Conservation (phyloP, 2,113 vertebrate genomes). For the Pristiophorus japonicus region DNA sequence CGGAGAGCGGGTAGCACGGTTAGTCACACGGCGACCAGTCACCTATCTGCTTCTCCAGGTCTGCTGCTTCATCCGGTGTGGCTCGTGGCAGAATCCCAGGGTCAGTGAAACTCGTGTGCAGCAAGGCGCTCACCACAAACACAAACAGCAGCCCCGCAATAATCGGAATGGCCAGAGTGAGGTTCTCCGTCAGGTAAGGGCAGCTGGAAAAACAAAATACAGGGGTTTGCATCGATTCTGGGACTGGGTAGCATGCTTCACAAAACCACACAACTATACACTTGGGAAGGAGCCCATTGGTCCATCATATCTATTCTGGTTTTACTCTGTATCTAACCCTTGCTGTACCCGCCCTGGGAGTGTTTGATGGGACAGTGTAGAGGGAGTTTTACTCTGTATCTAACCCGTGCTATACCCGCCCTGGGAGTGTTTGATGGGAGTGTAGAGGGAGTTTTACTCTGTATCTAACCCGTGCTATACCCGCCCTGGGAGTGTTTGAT, state of each 20-base stretch:
- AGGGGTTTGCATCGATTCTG: neutral
- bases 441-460: neutral
- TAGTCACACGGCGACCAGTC: constrained; percentile 42
- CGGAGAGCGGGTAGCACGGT: constrained; percentile 49
- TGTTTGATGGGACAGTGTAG: neutral
- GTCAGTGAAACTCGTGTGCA: constrained; percentile 89
- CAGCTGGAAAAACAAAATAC: constrained; percentile 62
- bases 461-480: neutral
- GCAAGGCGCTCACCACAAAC: constrained; percentile 79
- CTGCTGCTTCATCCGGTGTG: constrained; percentile 79
- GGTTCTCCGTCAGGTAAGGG: constrained; percentile 75
- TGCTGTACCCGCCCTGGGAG: neutral
- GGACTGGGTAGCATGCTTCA: neutral
- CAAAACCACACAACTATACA: neutral
- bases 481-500: neutral
- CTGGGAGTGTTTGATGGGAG: no score
- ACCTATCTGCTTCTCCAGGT: constrained; percentile 84
- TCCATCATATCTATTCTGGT: neutral
- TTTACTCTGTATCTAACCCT: neutral
- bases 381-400: neutral
- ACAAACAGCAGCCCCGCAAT: constrained; percentile 80
- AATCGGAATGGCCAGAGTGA: constrained; percentile 83
- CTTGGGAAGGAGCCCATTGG: neutral
- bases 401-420: no score
- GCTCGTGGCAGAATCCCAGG: constrained; percentile 91